Base-by-base conservation (phyloP, 2,113 vertebrate species). In the Cygnus buccinator region DNA sequence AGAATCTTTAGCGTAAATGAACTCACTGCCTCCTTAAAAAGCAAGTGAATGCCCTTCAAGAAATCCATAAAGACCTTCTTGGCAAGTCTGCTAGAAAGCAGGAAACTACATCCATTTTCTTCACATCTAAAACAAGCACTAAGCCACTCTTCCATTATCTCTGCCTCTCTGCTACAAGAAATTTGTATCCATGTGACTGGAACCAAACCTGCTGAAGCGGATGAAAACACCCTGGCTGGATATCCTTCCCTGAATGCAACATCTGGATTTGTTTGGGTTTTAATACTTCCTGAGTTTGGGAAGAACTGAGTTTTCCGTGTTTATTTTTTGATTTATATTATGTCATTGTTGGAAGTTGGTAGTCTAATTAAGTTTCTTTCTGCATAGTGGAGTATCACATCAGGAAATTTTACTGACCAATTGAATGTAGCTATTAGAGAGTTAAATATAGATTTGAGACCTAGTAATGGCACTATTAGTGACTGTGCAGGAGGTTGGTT, bases 391-490 rank as follows among this genome's bases (percentile, higher is more conserved):
- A 54, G 26, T 59, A 21, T 68, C 44, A 35, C 62, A 63, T 88
- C 29, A 62, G 62, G 20, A 90, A 62, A 61, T 77, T 43, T 54
- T 83, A 87, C 88, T 83, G 75, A 87, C 46, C 67, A 76, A 7
- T 39, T 74, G 41, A 29, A 22, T n/a, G 43, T 3, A 0, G 28
- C 59, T 57, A 43, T 94, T 77, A 58, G 18, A 13, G 11, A 44
- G 75, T 89, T 85, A 80, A 82, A 59, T 89, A 87, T n/a, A 85
- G 67, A 89, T 93, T 43, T 87, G 72, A 85, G 73, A 71, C 48
- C 46, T 50, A 22, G 33, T 54, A 52, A 20, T 21, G 39, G 21
- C 84, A 19, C 54, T 55, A 61, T 41, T 73, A 77, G 28, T 57
- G 63, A 61, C 35, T 70, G 23, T 50, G 68, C 66, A 39, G 84